phyloP scores from a whole-genome alignment of 64 coral and sea anemone species.

The Montipora sp. region DNA sequence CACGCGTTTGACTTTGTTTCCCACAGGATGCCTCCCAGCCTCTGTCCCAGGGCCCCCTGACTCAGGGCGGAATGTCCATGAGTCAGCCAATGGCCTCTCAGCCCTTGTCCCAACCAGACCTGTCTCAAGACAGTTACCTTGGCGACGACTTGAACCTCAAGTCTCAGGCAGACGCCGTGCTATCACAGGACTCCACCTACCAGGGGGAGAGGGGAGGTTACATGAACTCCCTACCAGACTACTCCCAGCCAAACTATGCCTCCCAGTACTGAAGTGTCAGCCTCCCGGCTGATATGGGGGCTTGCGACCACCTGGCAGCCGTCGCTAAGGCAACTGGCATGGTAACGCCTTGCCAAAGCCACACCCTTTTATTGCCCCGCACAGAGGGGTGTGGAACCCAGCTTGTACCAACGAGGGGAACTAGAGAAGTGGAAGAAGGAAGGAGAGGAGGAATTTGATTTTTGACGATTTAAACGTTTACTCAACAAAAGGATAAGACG shows the following conservation, averaged over 20 bases:
- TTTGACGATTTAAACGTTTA: conserved; percentile 28
- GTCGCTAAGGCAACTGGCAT: conserved; percentile 39
- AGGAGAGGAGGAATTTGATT: conserved; percentile 13
- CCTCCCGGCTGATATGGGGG: conserved; percentile 53
- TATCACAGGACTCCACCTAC: conserved; percentile 98
- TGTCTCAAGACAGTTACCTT: conserved; percentile 99
- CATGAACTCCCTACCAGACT: conserved; percentile 98
- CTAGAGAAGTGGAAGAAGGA: not conserved
- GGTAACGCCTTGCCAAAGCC: conserved; percentile 44
- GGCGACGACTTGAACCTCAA: conserved; percentile 99
- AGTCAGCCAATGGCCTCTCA: conserved; percentile 99
- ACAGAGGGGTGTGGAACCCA: conserved; percentile 26
- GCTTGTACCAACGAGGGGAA: not conserved
- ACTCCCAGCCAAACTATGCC: conserved; percentile 99
- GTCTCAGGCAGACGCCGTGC: conserved; percentile 95
- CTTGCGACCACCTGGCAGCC: conserved; percentile 55
- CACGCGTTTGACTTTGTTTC: not conserved
- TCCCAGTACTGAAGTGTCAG: conserved; percentile 87
- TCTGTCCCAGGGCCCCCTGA: conserved; percentile 94
- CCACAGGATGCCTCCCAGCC: conserved; percentile 95
- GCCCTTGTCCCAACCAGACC: conserved; percentile 95
- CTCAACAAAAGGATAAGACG: not conserved
- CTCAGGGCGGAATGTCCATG: conserved; percentile 99
- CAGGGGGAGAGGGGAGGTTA: conserved; percentile 98
- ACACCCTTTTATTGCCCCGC: conserved; percentile 39